A percentile compares a stretch with the other conserved stretches of the same genome.
Conservation (phyloP, 2,888 invertebrate species). For the Lottia scabra region DNA sequence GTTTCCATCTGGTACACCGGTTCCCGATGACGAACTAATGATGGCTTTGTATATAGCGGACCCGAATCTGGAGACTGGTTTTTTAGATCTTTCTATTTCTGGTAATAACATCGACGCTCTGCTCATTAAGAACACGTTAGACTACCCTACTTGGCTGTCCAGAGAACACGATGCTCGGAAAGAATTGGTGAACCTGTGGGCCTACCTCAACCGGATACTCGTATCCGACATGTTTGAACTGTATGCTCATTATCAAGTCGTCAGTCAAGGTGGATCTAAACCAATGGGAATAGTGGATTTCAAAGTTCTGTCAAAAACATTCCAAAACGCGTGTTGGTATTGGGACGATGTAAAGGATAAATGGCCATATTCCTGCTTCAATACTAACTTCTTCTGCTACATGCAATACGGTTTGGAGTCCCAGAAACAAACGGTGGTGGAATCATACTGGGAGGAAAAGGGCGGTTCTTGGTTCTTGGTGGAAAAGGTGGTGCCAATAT, state of each 20-base stretch:
- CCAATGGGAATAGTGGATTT: neutral
- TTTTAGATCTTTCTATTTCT: too few relatives aligned
- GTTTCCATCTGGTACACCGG: neutral
- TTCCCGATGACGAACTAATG: neutral
- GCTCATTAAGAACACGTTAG: neutral
- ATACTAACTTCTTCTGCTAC: neutral
- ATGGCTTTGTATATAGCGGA: neutral
- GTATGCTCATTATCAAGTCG: neutral
- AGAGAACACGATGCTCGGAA: neutral
- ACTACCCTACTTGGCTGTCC: neutral
- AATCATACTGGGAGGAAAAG: too few relatives aligned
- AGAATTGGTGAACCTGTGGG: neutral
- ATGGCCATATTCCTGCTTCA: neutral
- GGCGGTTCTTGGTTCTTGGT: too few relatives aligned
- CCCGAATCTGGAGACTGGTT: neutral
- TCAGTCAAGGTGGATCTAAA: neutral
- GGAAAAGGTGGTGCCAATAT: too few relatives aligned
- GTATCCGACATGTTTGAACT: neutral
- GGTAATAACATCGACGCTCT: too few relatives aligned
- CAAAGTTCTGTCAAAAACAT: neutral
- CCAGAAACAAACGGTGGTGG: too few relatives aligned
- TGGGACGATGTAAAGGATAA: neutral
- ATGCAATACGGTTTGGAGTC: too few relatives aligned
- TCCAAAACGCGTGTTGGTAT: neutral
- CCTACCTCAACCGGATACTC: neutral